These are phyloP conservation scores for Allenopithecus nigroviridis DNA, from an alignment of 2,797 vertebrate genomes.

Conservation along the genomic window DNA sequence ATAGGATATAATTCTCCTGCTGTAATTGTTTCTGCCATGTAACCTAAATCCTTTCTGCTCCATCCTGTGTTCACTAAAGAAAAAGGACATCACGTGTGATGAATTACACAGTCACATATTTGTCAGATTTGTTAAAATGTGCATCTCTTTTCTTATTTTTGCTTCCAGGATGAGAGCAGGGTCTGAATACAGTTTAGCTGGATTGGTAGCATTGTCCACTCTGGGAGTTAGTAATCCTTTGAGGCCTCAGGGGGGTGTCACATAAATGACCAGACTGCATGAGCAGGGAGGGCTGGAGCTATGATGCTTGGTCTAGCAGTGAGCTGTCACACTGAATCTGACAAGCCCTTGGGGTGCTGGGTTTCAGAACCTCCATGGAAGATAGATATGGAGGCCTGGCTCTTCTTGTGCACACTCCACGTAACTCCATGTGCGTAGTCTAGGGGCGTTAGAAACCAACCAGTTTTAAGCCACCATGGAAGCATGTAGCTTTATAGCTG, in stretches of 20 bases:
- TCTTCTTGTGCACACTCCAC: not conserved
- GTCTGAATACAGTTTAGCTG: not conserved
- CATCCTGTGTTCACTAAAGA: not conserved
- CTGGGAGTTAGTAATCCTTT: not conserved
- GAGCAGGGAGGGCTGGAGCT: not conserved
- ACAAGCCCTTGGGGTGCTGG: not conserved
- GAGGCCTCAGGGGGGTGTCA: not conserved
- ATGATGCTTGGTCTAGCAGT: not conserved
- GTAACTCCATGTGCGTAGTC: not conserved
- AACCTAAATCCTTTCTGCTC: not conserved
- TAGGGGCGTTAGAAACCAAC: not conserved
- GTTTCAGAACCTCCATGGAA: not conserved
- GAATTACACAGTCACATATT: not conserved
- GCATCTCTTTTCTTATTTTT: not conserved
- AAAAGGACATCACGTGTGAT: not conserved
- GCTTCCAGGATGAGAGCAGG: not conserved
- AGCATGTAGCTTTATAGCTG: not conserved
- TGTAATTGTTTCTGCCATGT: not conserved
- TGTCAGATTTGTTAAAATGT: not conserved
- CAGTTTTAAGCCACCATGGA: not conserved
- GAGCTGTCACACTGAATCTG: not conserved
- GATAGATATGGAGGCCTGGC: not conserved
- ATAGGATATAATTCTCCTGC: not conserved
- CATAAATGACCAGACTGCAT: rapidly evolving
- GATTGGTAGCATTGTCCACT: not conserved